These are phyloP conservation scores for Bryconaethiops microstoma DNA, from an alignment of 2,797 vertebrate genomes.

Conservation along the genomic window DNA sequence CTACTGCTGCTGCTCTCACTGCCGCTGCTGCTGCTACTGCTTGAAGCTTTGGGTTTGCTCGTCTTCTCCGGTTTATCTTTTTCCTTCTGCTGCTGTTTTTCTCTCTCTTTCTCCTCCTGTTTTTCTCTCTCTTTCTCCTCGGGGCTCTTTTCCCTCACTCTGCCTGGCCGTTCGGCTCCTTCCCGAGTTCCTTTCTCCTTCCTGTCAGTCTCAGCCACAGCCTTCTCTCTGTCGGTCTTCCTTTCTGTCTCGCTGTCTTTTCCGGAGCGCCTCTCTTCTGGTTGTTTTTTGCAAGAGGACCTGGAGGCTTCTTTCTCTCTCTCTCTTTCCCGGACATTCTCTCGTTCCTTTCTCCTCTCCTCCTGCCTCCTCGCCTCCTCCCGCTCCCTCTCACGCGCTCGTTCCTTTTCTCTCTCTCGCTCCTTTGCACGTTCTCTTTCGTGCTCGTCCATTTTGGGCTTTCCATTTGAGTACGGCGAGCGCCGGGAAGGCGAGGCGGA, in stretches of 20 bases:
- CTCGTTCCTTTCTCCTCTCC: constrained; percentile 33
- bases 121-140: constrained; percentile 40
- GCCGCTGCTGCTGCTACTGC: constrained; percentile 65
- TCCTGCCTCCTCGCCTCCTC: constrained; percentile 35
- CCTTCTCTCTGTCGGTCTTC: neutral
- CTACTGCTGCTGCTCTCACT: constrained; percentile 59
- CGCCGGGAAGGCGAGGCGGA: constrained; percentile 53
- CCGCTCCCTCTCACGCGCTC: constrained; percentile 32
- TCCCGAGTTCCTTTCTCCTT: constrained; percentile 35
- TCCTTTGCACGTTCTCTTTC: constrained; percentile 55
- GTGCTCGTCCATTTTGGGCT: constrained; percentile 57
- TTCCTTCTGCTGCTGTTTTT: constrained; percentile 38
- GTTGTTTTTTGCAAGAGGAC: constrained; percentile 7
- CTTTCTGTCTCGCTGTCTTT: constrained; percentile 27
- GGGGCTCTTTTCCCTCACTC: constrained; percentile 46
- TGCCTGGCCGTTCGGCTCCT: constrained; percentile 22
- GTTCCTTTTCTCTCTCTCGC: constrained; percentile 36
- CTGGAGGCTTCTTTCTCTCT: neutral
- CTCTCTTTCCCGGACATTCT: constrained; percentile 39
- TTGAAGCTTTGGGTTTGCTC: constrained; percentile 51
- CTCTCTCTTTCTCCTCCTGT: constrained; percentile 45
- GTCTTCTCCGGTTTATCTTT: constrained; percentile 42
- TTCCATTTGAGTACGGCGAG: constrained; percentile 62
- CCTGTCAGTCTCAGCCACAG: constrained; percentile 30
- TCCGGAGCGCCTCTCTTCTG: neutral